These are phyloP conservation scores for Zophobas atratus DNA, from an alignment of 1,140 invertebrate species.

Conservation along the genomic window DNA sequence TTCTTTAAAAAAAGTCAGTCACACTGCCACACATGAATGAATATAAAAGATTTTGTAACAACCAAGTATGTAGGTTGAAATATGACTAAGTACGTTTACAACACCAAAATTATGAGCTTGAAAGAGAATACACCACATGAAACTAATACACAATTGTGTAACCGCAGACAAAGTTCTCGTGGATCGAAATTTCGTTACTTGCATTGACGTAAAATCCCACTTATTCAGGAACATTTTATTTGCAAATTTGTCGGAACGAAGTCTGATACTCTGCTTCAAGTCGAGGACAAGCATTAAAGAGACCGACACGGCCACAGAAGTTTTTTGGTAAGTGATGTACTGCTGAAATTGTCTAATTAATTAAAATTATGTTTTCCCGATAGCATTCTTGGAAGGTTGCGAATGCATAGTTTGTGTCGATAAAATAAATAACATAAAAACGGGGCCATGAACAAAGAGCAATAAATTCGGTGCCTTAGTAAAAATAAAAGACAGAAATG, in stretches of 20 bases:
- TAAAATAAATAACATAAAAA: background rate
- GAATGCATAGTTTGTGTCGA: constrained; percentile 2
- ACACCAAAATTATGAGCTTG: constrained; percentile 20
- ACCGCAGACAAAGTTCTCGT: no score
- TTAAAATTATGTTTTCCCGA: constrained; percentile 29
- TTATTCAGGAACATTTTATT: constrained; percentile 4
- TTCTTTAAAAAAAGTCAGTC: constrained; percentile 17
- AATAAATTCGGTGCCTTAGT: constrained; percentile 8
- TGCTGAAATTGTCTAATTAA: constrained; percentile 29
- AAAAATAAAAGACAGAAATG: background rate
- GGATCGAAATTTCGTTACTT: no score
- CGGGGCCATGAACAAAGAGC: background rate
- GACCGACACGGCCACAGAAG: background rate
- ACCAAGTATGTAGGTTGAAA: constrained; percentile 17
- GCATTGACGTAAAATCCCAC: no score
- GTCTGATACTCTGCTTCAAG: background rate
- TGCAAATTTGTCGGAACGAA: constrained; percentile 21
- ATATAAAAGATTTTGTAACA: constrained; percentile 6
- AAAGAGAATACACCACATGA: constrained; percentile 19
- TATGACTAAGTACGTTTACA: constrained; percentile 7
- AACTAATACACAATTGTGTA: constrained; percentile 28
- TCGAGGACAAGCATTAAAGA: constrained; percentile 40
- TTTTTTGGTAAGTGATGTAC: constrained; percentile 16
- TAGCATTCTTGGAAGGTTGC: constrained; percentile 28
- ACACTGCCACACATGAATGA: constrained; percentile 12